Conservation (phyloP, 2,113 vertebrate genomes). For the Ia io region DNA sequence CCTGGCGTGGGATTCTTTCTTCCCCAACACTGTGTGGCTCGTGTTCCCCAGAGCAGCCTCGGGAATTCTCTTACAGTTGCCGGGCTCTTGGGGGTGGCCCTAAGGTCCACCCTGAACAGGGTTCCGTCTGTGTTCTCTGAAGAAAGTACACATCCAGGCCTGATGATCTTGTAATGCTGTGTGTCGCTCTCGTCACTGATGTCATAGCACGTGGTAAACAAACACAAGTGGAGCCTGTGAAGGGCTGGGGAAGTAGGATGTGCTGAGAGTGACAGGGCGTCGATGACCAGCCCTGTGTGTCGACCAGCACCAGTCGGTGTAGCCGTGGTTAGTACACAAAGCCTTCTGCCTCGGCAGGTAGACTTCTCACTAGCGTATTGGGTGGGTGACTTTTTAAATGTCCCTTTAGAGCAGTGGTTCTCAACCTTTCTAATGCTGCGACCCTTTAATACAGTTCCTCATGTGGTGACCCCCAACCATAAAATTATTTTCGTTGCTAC, state of each 20-base stretch:
- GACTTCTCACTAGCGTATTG: not conserved
- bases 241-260: not conserved
- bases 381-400: not conserved
- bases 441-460: no score
- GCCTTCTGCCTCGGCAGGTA: not conserved
- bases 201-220: not conserved
- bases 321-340: not conserved
- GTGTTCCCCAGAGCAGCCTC: not conserved
- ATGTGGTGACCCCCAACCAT: no score
- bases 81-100: not conserved
- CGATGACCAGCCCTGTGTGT: rapidly evolving
- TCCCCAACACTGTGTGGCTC: not conserved
- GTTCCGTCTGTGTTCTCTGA: not conserved
- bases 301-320: not conserved
- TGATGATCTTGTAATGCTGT: not conserved
- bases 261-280: not conserved
- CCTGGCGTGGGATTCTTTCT: not conserved
- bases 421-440: no score
- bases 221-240: not conserved
- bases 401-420: not conserved
- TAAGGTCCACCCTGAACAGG: not conserved
- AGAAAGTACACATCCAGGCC: not conserved
- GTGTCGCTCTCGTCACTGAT: not conserved
- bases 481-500: no score
- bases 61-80: not conserved